Evolutionary conservation across 2,888 invertebrate genomes (phyloP).

Genomic region (Oligia fasciuncula): DNA sequence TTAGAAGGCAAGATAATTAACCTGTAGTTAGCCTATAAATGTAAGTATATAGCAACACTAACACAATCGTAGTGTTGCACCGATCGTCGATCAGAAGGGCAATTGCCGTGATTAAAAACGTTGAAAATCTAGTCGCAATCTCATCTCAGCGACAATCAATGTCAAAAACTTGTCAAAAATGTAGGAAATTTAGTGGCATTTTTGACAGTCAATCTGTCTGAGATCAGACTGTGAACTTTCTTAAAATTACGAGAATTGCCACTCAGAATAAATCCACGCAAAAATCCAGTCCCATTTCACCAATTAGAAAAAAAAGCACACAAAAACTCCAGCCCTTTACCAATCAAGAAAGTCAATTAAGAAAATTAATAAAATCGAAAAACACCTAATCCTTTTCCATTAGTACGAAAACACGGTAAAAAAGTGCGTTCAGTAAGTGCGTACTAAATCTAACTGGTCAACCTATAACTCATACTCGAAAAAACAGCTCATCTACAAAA

Average conservation of each 20-base stretch:
- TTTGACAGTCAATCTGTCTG: no score
- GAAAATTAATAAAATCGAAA: constrained; percentile 65
- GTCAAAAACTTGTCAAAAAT: no score
- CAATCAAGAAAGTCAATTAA: constrained; percentile 60
- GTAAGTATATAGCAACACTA: no score
- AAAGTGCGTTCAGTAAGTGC: constrained; percentile 64
- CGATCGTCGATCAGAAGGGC: no score
- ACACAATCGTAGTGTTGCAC: neutral
- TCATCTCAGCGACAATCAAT: no score
- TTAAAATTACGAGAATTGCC: neutral
- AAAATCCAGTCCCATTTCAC: neutral
- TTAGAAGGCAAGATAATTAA: neutral
- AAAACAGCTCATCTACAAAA: constrained; percentile 88
- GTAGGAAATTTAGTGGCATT: no score
- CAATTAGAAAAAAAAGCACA: neutral
- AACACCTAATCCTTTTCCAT: constrained; percentile 70
- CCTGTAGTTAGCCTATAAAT: no score
- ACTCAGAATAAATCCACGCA: neutral
- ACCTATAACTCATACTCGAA: constrained; percentile 78
- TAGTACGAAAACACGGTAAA: constrained; percentile 63
- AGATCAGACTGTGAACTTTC: neutral
- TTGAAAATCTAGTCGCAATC: neutral
- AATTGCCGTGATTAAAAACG: no score
- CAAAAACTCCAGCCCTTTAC: constrained; percentile 28
- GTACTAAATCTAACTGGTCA: constrained; percentile 67